Percentiles rank a stretch among this genome's conserved stretches.
Evolutionary conservation across 2,888 invertebrate genomes (phyloP).

Genomic region (Zelleria hepariella): DNA sequence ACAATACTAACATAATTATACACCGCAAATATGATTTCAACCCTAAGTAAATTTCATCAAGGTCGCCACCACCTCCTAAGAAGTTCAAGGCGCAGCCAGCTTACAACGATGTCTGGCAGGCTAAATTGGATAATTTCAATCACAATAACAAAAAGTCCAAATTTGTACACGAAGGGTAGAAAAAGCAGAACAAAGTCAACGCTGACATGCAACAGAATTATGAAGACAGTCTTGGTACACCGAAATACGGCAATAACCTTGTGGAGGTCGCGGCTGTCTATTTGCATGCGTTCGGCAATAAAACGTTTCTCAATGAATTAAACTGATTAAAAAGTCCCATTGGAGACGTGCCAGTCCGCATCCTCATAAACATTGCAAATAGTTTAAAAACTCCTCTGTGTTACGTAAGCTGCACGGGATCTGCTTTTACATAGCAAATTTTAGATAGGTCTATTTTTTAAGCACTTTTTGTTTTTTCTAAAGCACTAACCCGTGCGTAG

Average conservation of each 20-base stretch:
- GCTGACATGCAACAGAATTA: neutral
- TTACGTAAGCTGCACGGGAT: slow-evolving; percentile 38
- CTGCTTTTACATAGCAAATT: neutral
- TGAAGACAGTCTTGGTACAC: slow-evolving; percentile 9
- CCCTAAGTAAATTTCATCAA: neutral
- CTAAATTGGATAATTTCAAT: neutral
- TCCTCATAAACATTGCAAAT: slow-evolving; percentile 63
- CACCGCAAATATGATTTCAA: neutral
- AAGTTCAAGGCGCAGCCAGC: neutral
- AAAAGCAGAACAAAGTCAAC: neutral
- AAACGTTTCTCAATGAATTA: slow-evolving; percentile 63
- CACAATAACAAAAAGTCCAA: neutral
- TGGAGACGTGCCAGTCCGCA: slow-evolving; percentile 56
- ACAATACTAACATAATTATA: neutral
- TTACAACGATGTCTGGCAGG: neutral
- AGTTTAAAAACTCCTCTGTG: slow-evolving; percentile 43
- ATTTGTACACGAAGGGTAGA: neutral
- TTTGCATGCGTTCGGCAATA: slow-evolving; percentile 51
- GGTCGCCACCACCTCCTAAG: neutral
- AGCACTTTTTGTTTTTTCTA: neutral
- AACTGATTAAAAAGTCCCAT: slow-evolving; percentile 65
- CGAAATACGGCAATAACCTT: slow-evolving; percentile 43
- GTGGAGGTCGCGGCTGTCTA: slow-evolving; percentile 53
- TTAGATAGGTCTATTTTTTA: too few species aligned
- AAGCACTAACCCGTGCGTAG: neutral